phyloP scores from a whole-genome alignment of 2,797 vertebrate species.

The Vultur gryphus region DNA sequence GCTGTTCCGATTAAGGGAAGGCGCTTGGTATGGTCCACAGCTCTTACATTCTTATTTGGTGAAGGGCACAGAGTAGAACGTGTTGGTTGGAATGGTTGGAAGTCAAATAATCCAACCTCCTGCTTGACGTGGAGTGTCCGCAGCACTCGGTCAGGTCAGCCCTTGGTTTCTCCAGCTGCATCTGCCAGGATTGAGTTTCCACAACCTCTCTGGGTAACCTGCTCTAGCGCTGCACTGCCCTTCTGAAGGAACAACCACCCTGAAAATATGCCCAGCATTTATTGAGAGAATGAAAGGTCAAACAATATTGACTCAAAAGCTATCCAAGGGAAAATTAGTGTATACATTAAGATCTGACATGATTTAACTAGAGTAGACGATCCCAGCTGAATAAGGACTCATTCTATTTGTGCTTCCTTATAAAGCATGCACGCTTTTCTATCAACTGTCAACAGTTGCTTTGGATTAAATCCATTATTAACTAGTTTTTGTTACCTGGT shows the following conservation, averaged over 20 bases:
- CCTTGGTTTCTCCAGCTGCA: neutral
- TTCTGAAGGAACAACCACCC: neutral
- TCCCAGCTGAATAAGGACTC: neutral
- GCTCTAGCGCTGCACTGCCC: neutral
- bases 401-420: neutral
- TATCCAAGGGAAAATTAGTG: slow-evolving; percentile 5
- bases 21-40: rapidly evolving
- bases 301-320: neutral
- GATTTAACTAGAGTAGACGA: slow-evolving; percentile 11
- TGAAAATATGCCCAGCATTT: neutral
- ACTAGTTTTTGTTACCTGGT: neutral
- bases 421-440: neutral
- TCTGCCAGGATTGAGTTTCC: neutral
- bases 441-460: neutral
- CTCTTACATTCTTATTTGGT: neutral
- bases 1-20: rapidly evolving
- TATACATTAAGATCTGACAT: neutral
- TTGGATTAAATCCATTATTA: slow-evolving; percentile 18
- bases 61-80: neutral
- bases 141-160: neutral
- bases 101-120: neutral
- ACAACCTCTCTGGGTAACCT: neutral
- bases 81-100: neutral
- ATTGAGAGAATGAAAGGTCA: neutral
- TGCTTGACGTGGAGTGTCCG: neutral